These are phyloP conservation scores for Mythimna albipuncta DNA, from an alignment of 2,888 invertebrate species.

Conservation along the genomic window DNA sequence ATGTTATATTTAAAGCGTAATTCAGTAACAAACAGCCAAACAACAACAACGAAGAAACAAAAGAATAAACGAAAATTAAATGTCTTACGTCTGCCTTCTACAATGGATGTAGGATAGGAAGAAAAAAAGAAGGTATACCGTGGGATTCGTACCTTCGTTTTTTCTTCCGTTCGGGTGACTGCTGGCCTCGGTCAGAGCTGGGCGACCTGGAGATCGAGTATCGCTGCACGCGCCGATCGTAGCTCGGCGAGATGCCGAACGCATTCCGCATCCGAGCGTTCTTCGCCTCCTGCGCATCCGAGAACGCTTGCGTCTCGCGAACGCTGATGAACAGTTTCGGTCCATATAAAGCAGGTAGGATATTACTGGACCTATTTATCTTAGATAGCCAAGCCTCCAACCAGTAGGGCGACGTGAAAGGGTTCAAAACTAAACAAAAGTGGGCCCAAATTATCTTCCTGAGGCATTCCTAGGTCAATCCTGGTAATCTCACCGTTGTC, in stretches of 20 bases:
- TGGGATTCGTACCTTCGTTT: constrained; percentile 35
- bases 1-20: not conserved
- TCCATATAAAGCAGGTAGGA: constrained; percentile 25
- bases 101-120: constrained; percentile 23
- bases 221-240: constrained; percentile 30
- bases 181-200: constrained; percentile 16
- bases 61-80: constrained; percentile 6
- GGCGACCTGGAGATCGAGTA: constrained; percentile 20
- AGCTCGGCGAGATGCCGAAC: constrained; percentile 45
- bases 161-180: constrained; percentile 22
- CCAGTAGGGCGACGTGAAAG: not conserved
- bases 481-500: not conserved
- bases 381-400: constrained; percentile 3
- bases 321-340: constrained; percentile 29
- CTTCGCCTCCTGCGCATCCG: constrained; percentile 46
- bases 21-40: constrained; percentile 23
- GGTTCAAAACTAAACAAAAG: not conserved
- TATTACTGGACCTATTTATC: constrained; percentile 16
- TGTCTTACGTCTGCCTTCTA: constrained; percentile 15
- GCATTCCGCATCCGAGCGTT: constrained; percentile 48
- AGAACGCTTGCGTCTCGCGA: constrained; percentile 46
- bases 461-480: constrained; percentile 2
- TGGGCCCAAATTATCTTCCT: constrained; percentile 4
- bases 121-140: constrained; percentile 42
- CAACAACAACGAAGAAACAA: not conserved